phyloP scores from a whole-genome alignment of 2,888 invertebrate genomes.

The Protodeltote pygarga region DNA sequence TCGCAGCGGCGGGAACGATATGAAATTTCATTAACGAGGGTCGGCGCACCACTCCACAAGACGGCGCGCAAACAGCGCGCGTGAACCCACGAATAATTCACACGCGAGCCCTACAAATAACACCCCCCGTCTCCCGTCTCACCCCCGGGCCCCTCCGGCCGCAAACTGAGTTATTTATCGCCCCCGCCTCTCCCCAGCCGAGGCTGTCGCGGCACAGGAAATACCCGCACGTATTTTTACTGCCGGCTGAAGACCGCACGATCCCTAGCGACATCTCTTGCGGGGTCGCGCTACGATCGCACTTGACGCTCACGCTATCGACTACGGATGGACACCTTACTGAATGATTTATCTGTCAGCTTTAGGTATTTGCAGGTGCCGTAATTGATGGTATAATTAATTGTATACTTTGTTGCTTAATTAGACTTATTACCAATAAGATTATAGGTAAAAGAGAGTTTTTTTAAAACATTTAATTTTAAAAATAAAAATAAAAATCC shows the following conservation, averaged over 20 bases:
- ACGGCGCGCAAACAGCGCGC: conserved; percentile 82
- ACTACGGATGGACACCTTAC: conserved; percentile 20
- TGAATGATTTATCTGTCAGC: conserved; percentile 24
- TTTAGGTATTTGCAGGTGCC: no score
- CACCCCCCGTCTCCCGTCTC: conserved; percentile 60
- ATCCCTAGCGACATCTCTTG: conserved; percentile 76
- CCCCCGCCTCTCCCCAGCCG: conserved; percentile 65
- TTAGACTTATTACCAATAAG: no score
- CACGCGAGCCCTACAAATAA: conserved; percentile 87
- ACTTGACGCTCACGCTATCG: conserved; percentile 21
- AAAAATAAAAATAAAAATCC: no score
- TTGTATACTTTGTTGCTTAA: no score
- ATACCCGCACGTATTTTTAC: conserved; percentile 85
- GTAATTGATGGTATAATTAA: no score
- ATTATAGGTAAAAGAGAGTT: no score
- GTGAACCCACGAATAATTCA: conserved; percentile 87
- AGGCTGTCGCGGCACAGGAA: conserved; percentile 75
- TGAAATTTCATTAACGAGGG: conserved; percentile 86
- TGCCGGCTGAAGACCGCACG: conserved; percentile 71
- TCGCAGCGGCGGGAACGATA: conserved; percentile 70
- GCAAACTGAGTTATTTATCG: conserved; percentile 86
- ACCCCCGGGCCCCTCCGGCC: conserved; percentile 61
- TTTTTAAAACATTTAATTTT: no score
- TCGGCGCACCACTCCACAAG: conserved; percentile 74
- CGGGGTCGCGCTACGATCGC: conserved; percentile 54